Evolutionary conservation across 2,113 vertebrate genomes (phyloP), one percentile per base, ranked within the genome.

Genomic region (Camelus dromedarius): DNA sequence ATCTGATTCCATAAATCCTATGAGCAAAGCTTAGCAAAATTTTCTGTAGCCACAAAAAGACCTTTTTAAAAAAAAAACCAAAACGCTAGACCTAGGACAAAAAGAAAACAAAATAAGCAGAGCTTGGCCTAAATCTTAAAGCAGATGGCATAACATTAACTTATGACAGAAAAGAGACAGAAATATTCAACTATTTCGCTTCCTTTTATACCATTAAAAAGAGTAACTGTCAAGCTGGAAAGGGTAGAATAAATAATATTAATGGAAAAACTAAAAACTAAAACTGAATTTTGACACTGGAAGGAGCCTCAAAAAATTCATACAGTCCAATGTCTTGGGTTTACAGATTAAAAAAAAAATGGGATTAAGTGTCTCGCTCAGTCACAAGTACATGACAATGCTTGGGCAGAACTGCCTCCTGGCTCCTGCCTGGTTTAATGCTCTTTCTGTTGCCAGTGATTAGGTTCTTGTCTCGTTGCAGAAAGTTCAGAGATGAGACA

Each of bases 111-210:
- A 89, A 82, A 72, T 22, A 77, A 83, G 32, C 42, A 54, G 54
- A 86, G 38, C 6, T 91, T 89, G 50, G 22, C 46, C 18, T 90
- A 93, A 16, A 64, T 64, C 20, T 89, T 96, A 88, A 28, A 95
- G 82, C 48, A 91, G 66, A 69, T 90, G 30, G 15, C 26, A 24
- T 64, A 89, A 52, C 8, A 83, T 66, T 75, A 92, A 95, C 19
- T 69, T 12, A 84, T 69, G 62, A 95, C 14, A 89, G 87, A 79
- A 89, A 70, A 91, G 5, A 84, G 89, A 83, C 13, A 92, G 60
- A 89, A 92, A 93, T 89, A 72, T 32, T 93, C 72, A 75, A 56
- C 22, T 52, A 85, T 73, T 87, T 89, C 76, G 16, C 9, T 91
- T 85, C 38, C 20, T 69, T 73, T 93, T 80, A 38, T 13, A 42